These are phyloP conservation scores for Embidobia sp. DNA, from an alignment of 2,888 invertebrate genomes.

Conservation along the genomic window DNA sequence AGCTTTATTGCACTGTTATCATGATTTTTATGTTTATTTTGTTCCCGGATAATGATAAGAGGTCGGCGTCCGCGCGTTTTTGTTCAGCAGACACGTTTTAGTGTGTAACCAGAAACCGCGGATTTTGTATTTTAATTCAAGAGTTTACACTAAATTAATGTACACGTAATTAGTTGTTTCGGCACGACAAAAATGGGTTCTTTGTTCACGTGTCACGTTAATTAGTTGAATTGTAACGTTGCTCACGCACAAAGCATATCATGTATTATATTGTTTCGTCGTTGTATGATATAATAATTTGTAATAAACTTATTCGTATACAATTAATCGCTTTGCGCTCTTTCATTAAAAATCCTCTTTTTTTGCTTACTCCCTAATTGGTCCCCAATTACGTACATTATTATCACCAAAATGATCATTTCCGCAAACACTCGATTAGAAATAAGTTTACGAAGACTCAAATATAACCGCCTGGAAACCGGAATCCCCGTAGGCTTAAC, in stretches of 20 bases:
- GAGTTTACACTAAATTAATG: constrained; percentile 40
- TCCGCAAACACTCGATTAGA: too few relatives aligned
- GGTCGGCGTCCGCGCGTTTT: constrained; percentile 11
- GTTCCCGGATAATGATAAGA: constrained; percentile 25
- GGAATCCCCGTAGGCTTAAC: too few relatives aligned
- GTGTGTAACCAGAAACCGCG: constrained; percentile 36
- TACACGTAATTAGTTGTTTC: constrained; percentile 33
- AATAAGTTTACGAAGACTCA: too few relatives aligned
- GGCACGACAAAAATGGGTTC: constrained; percentile 10
- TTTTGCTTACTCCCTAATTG: too few relatives aligned
- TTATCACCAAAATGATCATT: too few relatives aligned
- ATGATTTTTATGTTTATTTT: constrained; percentile 68
- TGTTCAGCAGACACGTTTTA: constrained; percentile 50
- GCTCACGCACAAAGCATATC: constrained; percentile 55
- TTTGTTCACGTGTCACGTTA: constrained; percentile 36
- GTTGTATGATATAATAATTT: constrained; percentile 59
- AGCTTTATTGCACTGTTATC: constrained; percentile 67
- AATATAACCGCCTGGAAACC: too few relatives aligned
- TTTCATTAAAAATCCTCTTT: background rate
- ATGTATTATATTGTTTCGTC: constrained; percentile 62
- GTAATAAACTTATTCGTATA: constrained; percentile 50
- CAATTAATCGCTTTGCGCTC: background rate
- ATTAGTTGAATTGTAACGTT: constrained; percentile 47
- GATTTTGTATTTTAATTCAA: constrained; percentile 42
- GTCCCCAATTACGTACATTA: too few relatives aligned